Evolutionary conservation across 2,113 vertebrate genomes (phyloP).

Genomic region (Psittacula cyanocephala): DNA sequence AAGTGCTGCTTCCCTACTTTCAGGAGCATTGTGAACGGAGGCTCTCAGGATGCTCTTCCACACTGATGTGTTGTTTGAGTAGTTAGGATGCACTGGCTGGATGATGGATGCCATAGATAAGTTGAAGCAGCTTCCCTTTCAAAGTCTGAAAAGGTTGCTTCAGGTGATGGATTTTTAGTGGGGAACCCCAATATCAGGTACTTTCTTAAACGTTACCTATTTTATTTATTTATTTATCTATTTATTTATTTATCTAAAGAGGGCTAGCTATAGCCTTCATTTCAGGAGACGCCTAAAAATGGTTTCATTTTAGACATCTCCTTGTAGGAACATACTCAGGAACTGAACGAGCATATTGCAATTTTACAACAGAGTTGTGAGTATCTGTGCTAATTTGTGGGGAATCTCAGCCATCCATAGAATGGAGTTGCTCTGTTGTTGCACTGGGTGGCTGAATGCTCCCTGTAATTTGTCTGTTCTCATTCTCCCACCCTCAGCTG

Average conservation of each 20-base stretch:
- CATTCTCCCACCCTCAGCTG: background rate
- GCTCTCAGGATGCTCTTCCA: background rate
- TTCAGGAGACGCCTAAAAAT: background rate
- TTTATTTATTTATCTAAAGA: background rate
- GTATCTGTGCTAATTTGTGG: background rate
- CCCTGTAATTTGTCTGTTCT: background rate
- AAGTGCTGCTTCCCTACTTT: background rate
- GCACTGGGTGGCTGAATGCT: background rate
- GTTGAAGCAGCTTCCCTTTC: background rate
- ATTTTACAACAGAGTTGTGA: background rate
- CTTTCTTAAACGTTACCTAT: background rate
- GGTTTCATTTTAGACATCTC: background rate
- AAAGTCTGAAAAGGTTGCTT: background rate
- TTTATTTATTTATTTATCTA: background rate
- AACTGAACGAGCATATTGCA: background rate
- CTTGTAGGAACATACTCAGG: background rate
- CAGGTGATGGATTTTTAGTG: background rate
- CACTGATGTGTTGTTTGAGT: background rate
- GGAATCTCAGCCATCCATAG: background rate
- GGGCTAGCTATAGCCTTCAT: background rate
- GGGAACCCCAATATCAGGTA: background rate
- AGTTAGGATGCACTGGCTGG: background rate
- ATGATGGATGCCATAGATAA: background rate
- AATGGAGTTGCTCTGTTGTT: background rate
- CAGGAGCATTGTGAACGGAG: fast-evolving